Evolutionary conservation across 2,113 vertebrate species (phyloP), one percentile per base, ranked within the genome.

Genomic region (Antechinus flavipes): DNA sequence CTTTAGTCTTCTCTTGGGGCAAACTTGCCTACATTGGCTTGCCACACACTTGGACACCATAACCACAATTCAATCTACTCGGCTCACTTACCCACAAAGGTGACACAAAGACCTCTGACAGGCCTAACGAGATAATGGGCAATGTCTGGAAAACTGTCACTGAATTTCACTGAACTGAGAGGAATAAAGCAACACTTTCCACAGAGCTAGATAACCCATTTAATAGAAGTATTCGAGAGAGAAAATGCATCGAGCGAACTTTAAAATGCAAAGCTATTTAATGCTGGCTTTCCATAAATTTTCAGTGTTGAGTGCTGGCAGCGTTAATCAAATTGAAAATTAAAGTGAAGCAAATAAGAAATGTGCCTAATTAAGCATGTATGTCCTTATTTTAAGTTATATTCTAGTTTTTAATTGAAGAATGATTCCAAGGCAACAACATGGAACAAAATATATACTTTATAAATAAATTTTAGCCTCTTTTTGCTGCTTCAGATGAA

Each of bases 211-310:
- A 26, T 47, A 54, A 89, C 8, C 47, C 89, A 47, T 52, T 92
- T 89, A 30, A 7, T 84, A 84, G 68, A 84, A 84, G 68, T 84
- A 42, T 84, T 84, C n/a, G 68, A 84, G 68, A 84, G 68, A 84
- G 68, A 84, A 42, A 84, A 84, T 42, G 68, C 68, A 42, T 42
- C 1, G 19, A 84, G 68, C 5, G 5, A 84, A 84, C 68, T 84
- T 53, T 89, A 53, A 95, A 95, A 84, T 76, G 94, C 93, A 96
- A 94, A 98, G 94, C 90, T 98, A 94, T 96, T 97, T 97, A 97
- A 97, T 97, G 94, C 93, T 97, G 97, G 97, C 97, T 98, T 98
- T 96, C 93, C 95, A 96, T 95, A 98, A 95, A 96, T 98, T 98
- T 98, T 76, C 95, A 94, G 76, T 96, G 93, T 96, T 97, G 95